These are phyloP conservation scores for Dufourea novaeangliae DNA, from an alignment of 1,140 invertebrate genomes.

Conservation along the genomic window DNA sequence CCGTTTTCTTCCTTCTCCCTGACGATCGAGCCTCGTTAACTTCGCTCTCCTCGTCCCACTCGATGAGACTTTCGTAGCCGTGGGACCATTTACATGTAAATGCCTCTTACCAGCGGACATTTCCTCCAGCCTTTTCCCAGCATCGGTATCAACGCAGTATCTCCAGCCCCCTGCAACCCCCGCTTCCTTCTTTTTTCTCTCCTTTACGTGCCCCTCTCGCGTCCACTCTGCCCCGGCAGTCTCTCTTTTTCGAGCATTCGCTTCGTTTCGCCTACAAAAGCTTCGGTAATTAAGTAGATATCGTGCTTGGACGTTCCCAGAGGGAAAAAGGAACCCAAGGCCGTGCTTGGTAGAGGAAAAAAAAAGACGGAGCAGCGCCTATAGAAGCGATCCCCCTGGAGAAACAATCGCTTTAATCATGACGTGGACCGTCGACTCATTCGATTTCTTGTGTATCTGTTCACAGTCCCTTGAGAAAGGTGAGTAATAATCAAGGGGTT, in stretches of 20 bases:
- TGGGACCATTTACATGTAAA: slow-evolving; percentile 68
- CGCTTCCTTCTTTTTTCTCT: slow-evolving; percentile 1
- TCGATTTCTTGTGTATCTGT: no score
- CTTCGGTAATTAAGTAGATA: slow-evolving; percentile 67
- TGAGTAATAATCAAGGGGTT: slow-evolving; percentile 13
- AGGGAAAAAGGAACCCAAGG: not conserved
- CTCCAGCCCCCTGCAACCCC: slow-evolving; percentile 3
- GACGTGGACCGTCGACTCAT: slow-evolving; percentile 27
- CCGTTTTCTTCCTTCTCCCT: slow-evolving; percentile 49
- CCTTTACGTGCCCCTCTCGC: not conserved
- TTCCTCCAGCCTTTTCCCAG: slow-evolving; percentile 57
- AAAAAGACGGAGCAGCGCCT: not conserved
- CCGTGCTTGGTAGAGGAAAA: not conserved
- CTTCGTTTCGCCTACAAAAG: slow-evolving; percentile 67
- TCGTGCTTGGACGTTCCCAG: slow-evolving; percentile 54
- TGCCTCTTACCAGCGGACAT: slow-evolving; percentile 64
- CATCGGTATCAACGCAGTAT: slow-evolving; percentile 57
- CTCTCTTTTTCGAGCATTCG: slow-evolving; percentile 39
- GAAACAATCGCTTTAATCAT: slow-evolving; percentile 56
- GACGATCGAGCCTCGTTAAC: slow-evolving; percentile 67
- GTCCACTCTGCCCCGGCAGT: not conserved
- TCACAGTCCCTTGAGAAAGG: no score
- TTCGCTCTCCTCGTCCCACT: slow-evolving; percentile 42
- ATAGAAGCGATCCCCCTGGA: slow-evolving; percentile 23
- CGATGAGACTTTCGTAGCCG: slow-evolving; percentile 59